phyloP scores from a whole-genome alignment of 2,797 vertebrate species.

The Dipus sagitta region DNA sequence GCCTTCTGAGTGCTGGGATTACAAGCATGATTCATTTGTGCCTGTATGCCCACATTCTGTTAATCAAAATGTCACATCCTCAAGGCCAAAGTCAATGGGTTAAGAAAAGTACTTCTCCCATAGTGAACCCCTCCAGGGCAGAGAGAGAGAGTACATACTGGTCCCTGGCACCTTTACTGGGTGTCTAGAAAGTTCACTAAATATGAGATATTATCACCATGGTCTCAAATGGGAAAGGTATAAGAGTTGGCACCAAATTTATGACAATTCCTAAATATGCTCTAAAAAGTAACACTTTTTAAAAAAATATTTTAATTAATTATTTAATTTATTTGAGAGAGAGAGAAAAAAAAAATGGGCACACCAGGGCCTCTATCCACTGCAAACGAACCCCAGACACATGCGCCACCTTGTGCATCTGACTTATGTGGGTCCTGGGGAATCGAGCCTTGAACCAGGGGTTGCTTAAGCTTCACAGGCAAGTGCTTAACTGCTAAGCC shows the following conservation, averaged over 20 bases:
- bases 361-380: too few relatives aligned
- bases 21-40: background rate
- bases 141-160: background rate
- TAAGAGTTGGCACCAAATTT: background rate
- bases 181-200: background rate
- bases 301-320: too few relatives aligned
- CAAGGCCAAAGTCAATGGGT: background rate
- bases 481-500: too few relatives aligned
- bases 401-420: too few relatives aligned
- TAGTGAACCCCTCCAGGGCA: background rate
- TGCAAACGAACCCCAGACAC: too few relatives aligned
- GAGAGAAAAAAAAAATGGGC: too few relatives aligned
- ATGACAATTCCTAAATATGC: slow-evolving; percentile 40
- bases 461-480: too few relatives aligned
- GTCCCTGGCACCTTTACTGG: background rate
- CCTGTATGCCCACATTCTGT: background rate
- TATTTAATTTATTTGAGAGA: too few relatives aligned
- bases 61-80: background rate
- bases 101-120: background rate
- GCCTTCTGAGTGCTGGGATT: background rate
- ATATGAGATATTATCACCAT: background rate
- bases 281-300: background rate
- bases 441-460: too few relatives aligned
- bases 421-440: too few relatives aligned
- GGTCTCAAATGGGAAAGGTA: background rate